Evolutionary conservation across 2,797 vertebrate genomes (phyloP).

Genomic region (Hyperoplus lanceolatus): DNA sequence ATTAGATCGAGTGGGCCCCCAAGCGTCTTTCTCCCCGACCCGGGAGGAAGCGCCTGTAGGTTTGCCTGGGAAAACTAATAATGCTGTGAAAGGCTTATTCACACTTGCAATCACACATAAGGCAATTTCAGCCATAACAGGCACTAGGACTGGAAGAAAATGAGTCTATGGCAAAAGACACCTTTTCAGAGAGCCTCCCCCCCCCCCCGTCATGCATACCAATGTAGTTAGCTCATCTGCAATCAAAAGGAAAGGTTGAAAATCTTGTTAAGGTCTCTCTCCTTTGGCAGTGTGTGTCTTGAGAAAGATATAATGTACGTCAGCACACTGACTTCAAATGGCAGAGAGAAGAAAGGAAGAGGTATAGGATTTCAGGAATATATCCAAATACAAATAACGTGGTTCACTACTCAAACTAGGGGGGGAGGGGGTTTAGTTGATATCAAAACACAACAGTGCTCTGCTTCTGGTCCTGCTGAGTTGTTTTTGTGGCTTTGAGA

Average conservation of each 20-base stretch:
- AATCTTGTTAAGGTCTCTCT: constrained; percentile 55
- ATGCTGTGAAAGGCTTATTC: constrained; percentile 77
- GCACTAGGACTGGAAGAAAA: constrained; percentile 61
- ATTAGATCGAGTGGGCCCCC: constrained; percentile 71
- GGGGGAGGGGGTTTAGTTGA: constrained; percentile 16
- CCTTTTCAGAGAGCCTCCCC: constrained; percentile 30
- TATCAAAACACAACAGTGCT: neutral
- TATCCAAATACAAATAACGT: constrained; percentile 21
- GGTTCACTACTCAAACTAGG: constrained; percentile 37
- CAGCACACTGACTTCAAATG: constrained; percentile 3
- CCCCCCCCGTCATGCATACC: constrained; percentile 48
- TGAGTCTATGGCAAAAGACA: constrained; percentile 52
- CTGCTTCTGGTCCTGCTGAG: neutral
- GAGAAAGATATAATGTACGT: constrained; percentile 21
- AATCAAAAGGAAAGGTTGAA: constrained; percentile 63
- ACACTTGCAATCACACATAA: constrained; percentile 78
- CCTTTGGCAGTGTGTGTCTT: constrained; percentile 46
- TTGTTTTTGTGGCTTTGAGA: neutral
- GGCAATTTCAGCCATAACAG: constrained; percentile 74
- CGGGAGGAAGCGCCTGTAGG: constrained; percentile 75
- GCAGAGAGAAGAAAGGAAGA: constrained; percentile 18
- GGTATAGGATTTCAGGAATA: constrained; percentile 13
- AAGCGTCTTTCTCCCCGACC: constrained; percentile 64
- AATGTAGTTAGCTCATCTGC: constrained; percentile 68
- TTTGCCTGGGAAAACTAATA: constrained; percentile 79